Base-by-base conservation (phyloP, 1,140 invertebrate species). In the Tetramorium parvispinum region DNA sequence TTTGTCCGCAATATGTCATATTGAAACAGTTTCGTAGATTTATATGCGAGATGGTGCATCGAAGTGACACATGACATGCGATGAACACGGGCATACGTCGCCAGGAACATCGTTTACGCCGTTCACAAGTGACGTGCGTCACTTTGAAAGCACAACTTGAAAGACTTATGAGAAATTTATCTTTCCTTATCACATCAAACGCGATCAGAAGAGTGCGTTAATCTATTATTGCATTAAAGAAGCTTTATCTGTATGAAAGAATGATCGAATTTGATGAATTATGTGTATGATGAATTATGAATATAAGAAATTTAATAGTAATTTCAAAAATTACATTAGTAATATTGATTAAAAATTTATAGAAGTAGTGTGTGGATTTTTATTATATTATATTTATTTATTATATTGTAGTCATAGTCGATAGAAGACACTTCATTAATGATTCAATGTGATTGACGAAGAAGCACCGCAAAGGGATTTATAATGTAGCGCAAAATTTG, bases 401-500 rank as follows among this genome's bases (percentile, higher is more conserved):
- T 32, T 32, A 32, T 32, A 32, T 32, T 4, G 4, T 32, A 32
- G 55, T 75, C 10, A 18, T 18, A 5, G 0, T 18, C 8, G 5
- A 77, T n/a, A 13, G 51, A 37, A 37, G 63, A 11, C 4, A 18
- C 11, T 3, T 32, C 32, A 32, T 8, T 51, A 21, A 7, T 11
- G 7, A 24, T 24, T 13, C 32, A 4, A 32, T 61, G 8, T 18
- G 18, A 32, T 8, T 40, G 5, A 18, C 6, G 40, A 27, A 57
- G 10, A 85, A 76, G 32, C 40, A 55, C 49, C n/a, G 43, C 13
- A 40, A 71, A 49, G 70, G 63, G 71, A 49, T 73, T n/a, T 32
- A 32, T 76, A 81, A 90, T 59, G n/a, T 63, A 87, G 21, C 3
- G 49, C 49, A 24, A 65, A 78, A 85, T 87, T 87, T 89, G 43